Percentiles rank a stretch among this genome's conserved stretches.
These are phyloP conservation scores for Erpetoichthys calabaricus DNA, from an alignment of 2,797 vertebrate genomes.

Conservation along the genomic window DNA sequence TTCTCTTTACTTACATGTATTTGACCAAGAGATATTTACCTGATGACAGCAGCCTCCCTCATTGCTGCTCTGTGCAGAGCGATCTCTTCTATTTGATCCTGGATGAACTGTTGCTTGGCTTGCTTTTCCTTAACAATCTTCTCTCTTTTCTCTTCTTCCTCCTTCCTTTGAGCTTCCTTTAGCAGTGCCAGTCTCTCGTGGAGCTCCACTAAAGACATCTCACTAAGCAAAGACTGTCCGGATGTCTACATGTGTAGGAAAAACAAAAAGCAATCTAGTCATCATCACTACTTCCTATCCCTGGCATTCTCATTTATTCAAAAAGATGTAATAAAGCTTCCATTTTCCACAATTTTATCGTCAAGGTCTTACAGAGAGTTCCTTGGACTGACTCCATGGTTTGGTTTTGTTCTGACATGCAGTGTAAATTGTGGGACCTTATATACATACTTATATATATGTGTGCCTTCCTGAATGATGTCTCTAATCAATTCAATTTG, in stretches of 20 bases:
- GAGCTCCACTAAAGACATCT: slow-evolving; percentile 82
- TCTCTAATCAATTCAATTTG: too few relatives aligned
- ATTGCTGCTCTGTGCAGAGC: slow-evolving; percentile 46
- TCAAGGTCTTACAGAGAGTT: too few relatives aligned
- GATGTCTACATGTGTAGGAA: slow-evolving; percentile 41
- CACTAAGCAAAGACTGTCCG: slow-evolving; percentile 64
- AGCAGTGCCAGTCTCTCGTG: slow-evolving; percentile 60
- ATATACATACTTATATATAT: too few relatives aligned
- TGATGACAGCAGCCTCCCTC: slow-evolving; percentile 46
- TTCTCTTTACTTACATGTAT: too few relatives aligned
- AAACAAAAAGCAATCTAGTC: slow-evolving; percentile 14
- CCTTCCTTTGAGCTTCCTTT: slow-evolving; percentile 44
- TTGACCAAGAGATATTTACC: slow-evolving; percentile 35
- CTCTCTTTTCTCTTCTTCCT: slow-evolving; percentile 56
- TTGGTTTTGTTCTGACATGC: too few relatives aligned
- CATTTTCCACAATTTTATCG: too few relatives aligned
- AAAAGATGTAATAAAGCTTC: too few relatives aligned
- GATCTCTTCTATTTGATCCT: slow-evolving; percentile 57
- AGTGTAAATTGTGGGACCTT: too few relatives aligned
- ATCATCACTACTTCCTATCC: too few relatives aligned
- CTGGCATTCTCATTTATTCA: too few relatives aligned
- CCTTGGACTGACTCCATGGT: too few relatives aligned
- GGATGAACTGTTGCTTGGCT: slow-evolving; percentile 53
- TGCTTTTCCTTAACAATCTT: slow-evolving; percentile 63
- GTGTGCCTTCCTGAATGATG: too few relatives aligned